Conservation (phyloP, 2,797 vertebrate species). For the Sebastolobus alascanus region DNA sequence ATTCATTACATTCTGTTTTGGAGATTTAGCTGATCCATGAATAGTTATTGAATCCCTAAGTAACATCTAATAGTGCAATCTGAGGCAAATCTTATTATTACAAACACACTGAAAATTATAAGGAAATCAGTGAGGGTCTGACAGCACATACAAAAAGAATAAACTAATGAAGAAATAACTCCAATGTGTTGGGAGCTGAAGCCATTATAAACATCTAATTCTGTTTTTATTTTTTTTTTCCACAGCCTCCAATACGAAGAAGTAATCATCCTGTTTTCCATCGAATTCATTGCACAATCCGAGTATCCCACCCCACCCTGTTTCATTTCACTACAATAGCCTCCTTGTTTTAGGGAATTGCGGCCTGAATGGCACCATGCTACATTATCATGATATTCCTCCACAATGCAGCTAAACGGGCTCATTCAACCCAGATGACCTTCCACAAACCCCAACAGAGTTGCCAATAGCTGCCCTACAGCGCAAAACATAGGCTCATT, state of each 20-base stretch:
- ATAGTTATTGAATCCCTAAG: constrained; percentile 2
- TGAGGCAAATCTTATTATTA: background rate
- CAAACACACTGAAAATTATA: background rate
- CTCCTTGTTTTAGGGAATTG: constrained; percentile 81
- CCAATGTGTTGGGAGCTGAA: constrained; percentile 42
- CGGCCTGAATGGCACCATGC: constrained; percentile 80
- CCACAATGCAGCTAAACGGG: constrained; percentile 77
- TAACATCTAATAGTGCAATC: background rate
- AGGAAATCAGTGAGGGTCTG: background rate
- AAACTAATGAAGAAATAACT: constrained; percentile 50
- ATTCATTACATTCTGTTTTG: background rate
- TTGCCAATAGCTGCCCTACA: constrained; percentile 70
- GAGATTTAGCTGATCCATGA: background rate
- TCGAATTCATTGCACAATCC: constrained; percentile 75
- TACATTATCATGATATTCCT: constrained; percentile 83
- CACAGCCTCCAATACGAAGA: constrained; percentile 54
- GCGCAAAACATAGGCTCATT: constrained; percentile 81
- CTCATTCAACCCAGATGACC: constrained; percentile 83
- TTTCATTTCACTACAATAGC: constrained; percentile 81
- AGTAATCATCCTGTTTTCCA: constrained; percentile 75
- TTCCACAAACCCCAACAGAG: constrained; percentile 80
- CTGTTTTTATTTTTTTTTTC: constrained; percentile 33
- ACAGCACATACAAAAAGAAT: constrained; percentile 19
- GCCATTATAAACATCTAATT: constrained; percentile 42
- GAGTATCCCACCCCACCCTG: constrained; percentile 71